Evolutionary conservation across 2,888 invertebrate genomes (phyloP).

Genomic region (Polymixis lichenea): DNA sequence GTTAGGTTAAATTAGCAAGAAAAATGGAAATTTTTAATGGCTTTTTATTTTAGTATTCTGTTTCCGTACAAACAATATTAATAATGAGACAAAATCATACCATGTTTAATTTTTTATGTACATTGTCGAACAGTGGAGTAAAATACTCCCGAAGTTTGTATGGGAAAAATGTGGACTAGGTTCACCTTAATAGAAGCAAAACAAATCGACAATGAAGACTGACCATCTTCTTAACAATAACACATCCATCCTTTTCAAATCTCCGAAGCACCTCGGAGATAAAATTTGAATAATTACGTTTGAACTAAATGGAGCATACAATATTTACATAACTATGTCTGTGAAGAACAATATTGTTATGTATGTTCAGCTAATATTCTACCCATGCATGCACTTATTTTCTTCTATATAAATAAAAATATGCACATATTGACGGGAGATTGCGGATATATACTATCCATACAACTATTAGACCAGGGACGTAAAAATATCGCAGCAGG

Average conservation of each 20-base stretch:
- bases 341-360: constrained; percentile 38
- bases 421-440: background rate
- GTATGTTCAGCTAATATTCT: constrained; percentile 10
- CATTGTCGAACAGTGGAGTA: too few species aligned
- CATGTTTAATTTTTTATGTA: too few species aligned
- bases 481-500: too few species aligned
- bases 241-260: constrained; percentile 25
- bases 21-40: too few species aligned
- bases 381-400: constrained; percentile 12
- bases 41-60: too few species aligned
- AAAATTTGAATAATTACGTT: constrained; percentile 50
- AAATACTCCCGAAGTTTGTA: too few species aligned
- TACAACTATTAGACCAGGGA: background rate
- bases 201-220: constrained; percentile 4
- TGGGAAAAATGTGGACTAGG: too few species aligned
- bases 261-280: constrained; percentile 33
- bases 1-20: too few species aligned
- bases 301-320: constrained; percentile 37
- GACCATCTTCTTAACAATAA: background rate
- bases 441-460: background rate
- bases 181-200: constrained; percentile 11
- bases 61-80: too few species aligned
- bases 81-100: too few species aligned
- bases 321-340: constrained; percentile 48
- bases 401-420: background rate